A percentile compares a stretch with the other conserved stretches of the same genome.
Conservation (phyloP, 2,888 invertebrate species). For the Sinohyriopsis cumingii region DNA sequence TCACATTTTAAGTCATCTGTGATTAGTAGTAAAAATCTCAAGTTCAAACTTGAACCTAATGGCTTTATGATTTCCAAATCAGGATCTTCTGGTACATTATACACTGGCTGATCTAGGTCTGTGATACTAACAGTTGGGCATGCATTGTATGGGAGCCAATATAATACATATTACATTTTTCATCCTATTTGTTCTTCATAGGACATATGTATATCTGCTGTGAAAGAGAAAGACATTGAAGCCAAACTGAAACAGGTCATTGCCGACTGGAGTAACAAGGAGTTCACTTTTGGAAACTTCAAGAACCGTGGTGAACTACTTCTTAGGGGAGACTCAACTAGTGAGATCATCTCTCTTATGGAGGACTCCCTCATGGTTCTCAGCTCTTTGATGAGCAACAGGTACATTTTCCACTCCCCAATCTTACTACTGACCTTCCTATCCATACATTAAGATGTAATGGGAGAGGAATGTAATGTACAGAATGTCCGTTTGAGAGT, state of each 20-base stretch:
- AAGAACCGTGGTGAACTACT: conserved; percentile 95
- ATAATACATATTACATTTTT: neutral
- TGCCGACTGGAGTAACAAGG: conserved; percentile 90
- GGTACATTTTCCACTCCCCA: conserved; percentile 72
- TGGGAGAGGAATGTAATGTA: too few relatives aligned
- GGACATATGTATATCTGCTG: conserved; percentile 98
- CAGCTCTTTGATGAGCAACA: conserved; percentile 92
- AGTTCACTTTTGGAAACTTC: conserved; percentile 93
- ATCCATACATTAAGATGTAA: too few relatives aligned
- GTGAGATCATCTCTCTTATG: conserved; percentile 93
- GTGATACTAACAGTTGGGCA: too few relatives aligned
- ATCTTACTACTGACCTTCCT: too few relatives aligned
- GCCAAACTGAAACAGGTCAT: conserved; percentile 94
- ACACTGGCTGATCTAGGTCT: too few relatives aligned
- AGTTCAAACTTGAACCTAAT: too few relatives aligned
- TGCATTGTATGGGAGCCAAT: too few relatives aligned
- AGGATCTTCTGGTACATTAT: too few relatives aligned
- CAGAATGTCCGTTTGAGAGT: neutral
- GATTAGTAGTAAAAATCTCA: too few relatives aligned
- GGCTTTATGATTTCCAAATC: too few relatives aligned
- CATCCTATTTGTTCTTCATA: conserved; percentile 58
- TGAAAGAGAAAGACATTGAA: conserved; percentile 98
- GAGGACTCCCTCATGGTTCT: conserved; percentile 98
- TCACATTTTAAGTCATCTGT: too few relatives aligned
- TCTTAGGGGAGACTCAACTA: conserved; percentile 92